Evolutionary conservation across 2,797 vertebrate genomes (phyloP).

Genomic region (Trichosurus vulpecula): DNA sequence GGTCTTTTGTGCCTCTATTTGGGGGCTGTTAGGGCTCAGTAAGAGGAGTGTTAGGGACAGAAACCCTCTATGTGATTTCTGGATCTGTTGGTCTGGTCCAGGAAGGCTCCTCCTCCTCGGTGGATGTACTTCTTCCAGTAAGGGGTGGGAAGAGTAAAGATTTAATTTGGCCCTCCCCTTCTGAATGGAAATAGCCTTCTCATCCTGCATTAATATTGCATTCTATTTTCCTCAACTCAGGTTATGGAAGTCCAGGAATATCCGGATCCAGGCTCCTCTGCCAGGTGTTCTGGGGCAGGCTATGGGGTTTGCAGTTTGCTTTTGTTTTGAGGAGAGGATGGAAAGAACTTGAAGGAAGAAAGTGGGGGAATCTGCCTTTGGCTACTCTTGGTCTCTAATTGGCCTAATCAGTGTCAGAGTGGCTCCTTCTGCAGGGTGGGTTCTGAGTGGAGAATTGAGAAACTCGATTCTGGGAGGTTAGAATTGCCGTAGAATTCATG

Average conservation of each 20-base stretch:
- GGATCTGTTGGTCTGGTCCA: slow-evolving; percentile 40
- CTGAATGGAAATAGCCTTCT: slow-evolving; percentile 1
- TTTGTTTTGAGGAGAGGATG: slow-evolving; percentile 52
- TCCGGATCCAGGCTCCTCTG: slow-evolving; percentile 55
- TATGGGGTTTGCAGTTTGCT: slow-evolving; percentile 58
- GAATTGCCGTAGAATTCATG: neutral
- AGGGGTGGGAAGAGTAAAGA: slow-evolving; percentile 17
- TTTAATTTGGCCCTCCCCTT: slow-evolving; percentile 15
- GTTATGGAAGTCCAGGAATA: slow-evolving; percentile 50
- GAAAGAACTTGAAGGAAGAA: slow-evolving; percentile 16
- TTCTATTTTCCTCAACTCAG: slow-evolving; percentile 70
- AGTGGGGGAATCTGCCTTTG: slow-evolving; percentile 2
- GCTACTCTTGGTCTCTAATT: slow-evolving; percentile 27
- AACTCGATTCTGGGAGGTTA: neutral
- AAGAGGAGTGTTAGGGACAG: slow-evolving; percentile 40
- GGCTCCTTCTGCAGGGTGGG: slow-evolving; percentile 23
- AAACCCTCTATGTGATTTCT: slow-evolving; percentile 20
- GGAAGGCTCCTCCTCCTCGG: slow-evolving; percentile 30
- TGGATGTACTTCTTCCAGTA: slow-evolving; percentile 38
- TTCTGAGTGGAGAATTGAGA: slow-evolving; percentile 45
- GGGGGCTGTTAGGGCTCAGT: neutral
- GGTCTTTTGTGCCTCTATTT: neutral
- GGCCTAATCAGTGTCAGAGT: neutral
- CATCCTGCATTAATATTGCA: slow-evolving; percentile 55
- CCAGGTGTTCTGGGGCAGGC: slow-evolving; percentile 53